These are phyloP conservation scores for Craseonycteris thonglongyai DNA, from an alignment of 2,113 vertebrate genomes.

Conservation along the genomic window DNA sequence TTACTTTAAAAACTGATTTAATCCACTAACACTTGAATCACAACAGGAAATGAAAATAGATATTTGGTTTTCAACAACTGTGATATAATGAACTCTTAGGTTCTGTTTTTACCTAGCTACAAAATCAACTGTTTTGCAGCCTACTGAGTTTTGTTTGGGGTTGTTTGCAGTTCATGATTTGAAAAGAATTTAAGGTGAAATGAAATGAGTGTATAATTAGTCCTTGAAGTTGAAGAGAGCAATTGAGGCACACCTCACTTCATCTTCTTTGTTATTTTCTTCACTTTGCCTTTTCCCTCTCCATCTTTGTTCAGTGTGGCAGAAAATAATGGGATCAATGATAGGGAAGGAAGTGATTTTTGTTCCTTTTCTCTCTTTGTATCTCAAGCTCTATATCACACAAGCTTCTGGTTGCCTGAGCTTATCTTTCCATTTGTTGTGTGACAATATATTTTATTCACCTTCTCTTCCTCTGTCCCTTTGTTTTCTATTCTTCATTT, in stretches of 20 bases:
- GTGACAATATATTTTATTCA: not conserved
- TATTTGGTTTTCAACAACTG: conserved; percentile 48
- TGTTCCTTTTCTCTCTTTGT: not conserved
- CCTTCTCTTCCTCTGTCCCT: not conserved
- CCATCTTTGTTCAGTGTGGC: not conserved
- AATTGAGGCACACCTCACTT: not conserved
- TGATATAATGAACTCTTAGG: conserved; percentile 50
- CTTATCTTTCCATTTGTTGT: not conserved
- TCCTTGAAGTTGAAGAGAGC: not conserved
- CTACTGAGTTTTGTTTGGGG: not conserved
- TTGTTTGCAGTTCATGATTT: not conserved
- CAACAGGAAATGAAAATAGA: conserved; percentile 56
- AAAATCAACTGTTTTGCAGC: not conserved
- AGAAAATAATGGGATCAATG: not conserved
- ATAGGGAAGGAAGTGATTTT: not conserved
- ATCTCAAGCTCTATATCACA: not conserved
- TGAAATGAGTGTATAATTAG: conserved; percentile 2
- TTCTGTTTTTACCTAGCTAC: conserved; percentile 10
- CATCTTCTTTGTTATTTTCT: not conserved
- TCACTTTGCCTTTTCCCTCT: not conserved
- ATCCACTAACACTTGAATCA: conserved; percentile 40
- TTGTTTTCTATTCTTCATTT: not conserved
- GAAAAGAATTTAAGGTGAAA: conserved; percentile 14
- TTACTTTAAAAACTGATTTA: conserved; percentile 42
- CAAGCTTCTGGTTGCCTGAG: not conserved